phyloP scores from a whole-genome alignment of 2,113 vertebrate genomes.

The human (Homo sapiens) region GRCh38 chr2:115507501-115508000 shows the following conservation, averaged over 20 bases:
- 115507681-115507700: background rate
- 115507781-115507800: background rate
- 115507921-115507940: background rate
- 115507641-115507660: background rate
- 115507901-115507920: background rate
- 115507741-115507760: background rate
- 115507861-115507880: background rate
- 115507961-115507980: background rate
- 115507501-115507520: background rate
- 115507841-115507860: background rate
- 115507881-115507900: background rate
- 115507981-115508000: background rate
- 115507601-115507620: background rate
- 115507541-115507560: background rate
- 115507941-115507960: background rate
- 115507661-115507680: background rate
- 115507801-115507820: background rate
- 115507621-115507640: background rate
- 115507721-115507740: background rate
- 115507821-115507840: background rate
- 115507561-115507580: background rate
- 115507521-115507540: background rate
- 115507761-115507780: background rate
- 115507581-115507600: background rate
- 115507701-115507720: background rate